Base-by-base conservation (phyloP, 35 echinoderm and acorn worm genomes). In the Antedon bifida region DNA sequence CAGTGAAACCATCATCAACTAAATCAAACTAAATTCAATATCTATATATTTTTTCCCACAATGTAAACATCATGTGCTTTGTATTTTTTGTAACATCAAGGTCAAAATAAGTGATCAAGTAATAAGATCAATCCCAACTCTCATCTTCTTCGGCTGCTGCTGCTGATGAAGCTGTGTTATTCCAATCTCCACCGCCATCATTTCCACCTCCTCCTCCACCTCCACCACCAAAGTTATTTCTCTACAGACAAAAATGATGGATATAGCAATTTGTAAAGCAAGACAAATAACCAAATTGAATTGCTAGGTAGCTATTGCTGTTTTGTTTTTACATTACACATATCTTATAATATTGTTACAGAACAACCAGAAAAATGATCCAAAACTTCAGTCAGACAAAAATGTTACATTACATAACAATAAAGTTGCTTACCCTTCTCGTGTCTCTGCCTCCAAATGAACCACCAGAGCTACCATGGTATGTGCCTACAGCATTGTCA, bases 401-500 rank as follows among this genome's bases (percentile, higher is more conserved):
- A n/a, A 4, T 42, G 38, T 14, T 14, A 7, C 38, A 42, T 42
- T 42, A 14, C 5, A 14, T 4, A 14, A 14, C 5, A 14, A 14
- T 4, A 14, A 14, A 14, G 38, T 4, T 4, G 38, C 73, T 88
- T 86, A 99, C 95, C 86, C 77, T 92, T 73, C 91, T 87, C 21
- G 95, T 92, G 32, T 99, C 95, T 39, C 95, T 73, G 78, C 90
- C 90, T 34, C 95, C 95, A 88, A 99, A 99, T 3, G 85, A 51
- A 0, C 94, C 94, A 32, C 95, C 95, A 5, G 90, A 86, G 31
- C 80, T 87, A 17, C 95, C 95, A 88, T 92, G 88, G 78, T 82
- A 92, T 0, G 95, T 92, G 14, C 95, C 95, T 16, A 92, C 42
- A 1, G 90, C 91, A 7, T 85, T 78, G 34, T 99, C 90, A 34